These are phyloP conservation scores for Myotis findleyi DNA, from an alignment of 2,797 vertebrate genomes.

Conservation along the genomic window DNA sequence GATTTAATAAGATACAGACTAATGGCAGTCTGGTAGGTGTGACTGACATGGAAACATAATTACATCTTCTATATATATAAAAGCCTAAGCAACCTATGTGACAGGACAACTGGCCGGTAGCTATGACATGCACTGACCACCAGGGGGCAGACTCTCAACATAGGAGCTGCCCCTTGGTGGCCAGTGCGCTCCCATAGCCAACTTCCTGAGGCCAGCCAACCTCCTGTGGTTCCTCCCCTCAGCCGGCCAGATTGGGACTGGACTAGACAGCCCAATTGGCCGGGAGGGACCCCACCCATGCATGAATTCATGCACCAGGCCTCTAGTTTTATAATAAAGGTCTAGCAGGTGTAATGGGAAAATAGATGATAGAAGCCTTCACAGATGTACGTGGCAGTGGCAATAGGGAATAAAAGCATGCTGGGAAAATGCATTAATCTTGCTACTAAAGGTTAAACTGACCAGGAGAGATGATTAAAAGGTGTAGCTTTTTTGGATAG, in stretches of 20 bases:
- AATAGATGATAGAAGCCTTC: conserved; percentile 1
- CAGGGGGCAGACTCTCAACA: too few relatives aligned
- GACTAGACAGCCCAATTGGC: too few relatives aligned
- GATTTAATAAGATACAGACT: conserved; percentile 58
- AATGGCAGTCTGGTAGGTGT: not conserved
- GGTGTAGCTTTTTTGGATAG: not conserved
- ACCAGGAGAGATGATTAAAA: not conserved
- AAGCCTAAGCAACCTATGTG: too few relatives aligned
- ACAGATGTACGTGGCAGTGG: not conserved
- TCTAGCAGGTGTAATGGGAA: conserved; percentile 36
- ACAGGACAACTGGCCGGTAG: too few relatives aligned
- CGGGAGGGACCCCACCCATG: too few relatives aligned
- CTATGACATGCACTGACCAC: too few relatives aligned
- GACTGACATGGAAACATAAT: conserved; percentile 62
- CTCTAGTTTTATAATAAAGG: conserved; percentile 55
- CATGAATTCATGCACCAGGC: too few relatives aligned
- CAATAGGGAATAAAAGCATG: not conserved
- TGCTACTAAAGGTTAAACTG: conserved; percentile 5
- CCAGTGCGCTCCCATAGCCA: too few relatives aligned
- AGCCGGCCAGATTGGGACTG: too few relatives aligned
- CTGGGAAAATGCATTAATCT: not conserved
- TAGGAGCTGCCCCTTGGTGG: too few relatives aligned
- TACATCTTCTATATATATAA: not conserved
- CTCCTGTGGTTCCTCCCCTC: too few relatives aligned
- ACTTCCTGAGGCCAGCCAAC: too few relatives aligned